phyloP scores from a whole-genome alignment of 2,113 vertebrate species.

The Patagioenas fasciata region DNA sequence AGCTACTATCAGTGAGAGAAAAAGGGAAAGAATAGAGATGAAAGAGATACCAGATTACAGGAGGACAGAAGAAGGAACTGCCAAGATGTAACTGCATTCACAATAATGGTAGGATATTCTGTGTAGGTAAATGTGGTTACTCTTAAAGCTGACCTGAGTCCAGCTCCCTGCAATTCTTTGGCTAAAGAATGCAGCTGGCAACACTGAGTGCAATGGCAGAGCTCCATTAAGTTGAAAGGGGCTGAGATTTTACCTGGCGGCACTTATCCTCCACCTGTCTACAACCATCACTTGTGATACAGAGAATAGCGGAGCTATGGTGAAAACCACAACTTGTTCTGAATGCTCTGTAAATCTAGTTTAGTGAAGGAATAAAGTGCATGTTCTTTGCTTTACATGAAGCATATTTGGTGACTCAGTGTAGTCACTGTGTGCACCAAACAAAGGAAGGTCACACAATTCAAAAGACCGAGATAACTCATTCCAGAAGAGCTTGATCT shows the following conservation, averaged over 20 bases:
- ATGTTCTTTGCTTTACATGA: background rate
- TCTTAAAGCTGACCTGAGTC: background rate
- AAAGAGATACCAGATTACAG: background rate
- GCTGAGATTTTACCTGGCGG: background rate
- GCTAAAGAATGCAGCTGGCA: background rate
- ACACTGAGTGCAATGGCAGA: background rate
- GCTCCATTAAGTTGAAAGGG: background rate
- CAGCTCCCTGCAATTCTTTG: background rate
- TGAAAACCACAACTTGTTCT: background rate
- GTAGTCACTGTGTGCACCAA: fast-evolving
- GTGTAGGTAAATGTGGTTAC: fast-evolving
- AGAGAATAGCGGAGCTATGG: background rate
- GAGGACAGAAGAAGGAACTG: background rate
- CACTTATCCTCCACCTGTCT: background rate
- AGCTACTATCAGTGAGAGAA: background rate
- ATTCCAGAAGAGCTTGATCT: background rate
- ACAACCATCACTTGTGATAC: background rate
- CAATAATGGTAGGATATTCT: background rate
- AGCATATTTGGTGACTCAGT: background rate
- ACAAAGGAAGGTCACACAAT: background rate
- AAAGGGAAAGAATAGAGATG: background rate
- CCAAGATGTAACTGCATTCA: background rate
- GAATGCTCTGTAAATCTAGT: background rate
- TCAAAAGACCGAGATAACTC: background rate
- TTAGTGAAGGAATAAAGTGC: background rate